A percentile compares a stretch with the other conserved stretches of the same genome.
Evolutionary conservation across 64 coral and sea anemone genomes (phyloP).

Genomic region (Pachyseris speciosa): DNA sequence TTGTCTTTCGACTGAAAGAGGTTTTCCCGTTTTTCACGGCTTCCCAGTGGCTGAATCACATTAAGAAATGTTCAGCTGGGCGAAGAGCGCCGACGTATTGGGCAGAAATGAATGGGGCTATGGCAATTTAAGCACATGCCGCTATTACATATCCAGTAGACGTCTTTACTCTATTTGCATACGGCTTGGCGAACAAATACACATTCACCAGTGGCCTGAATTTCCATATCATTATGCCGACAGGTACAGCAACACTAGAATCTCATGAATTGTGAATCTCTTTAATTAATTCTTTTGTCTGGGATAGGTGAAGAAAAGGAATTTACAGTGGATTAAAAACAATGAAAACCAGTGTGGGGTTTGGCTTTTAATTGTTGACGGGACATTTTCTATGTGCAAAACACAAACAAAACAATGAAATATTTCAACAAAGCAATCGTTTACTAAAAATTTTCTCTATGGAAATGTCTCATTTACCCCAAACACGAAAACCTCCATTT

Average conservation of each 20-base stretch:
- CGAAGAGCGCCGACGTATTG: background rate
- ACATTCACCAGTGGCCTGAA: background rate
- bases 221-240: background rate
- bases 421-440: too few relatives aligned
- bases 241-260: background rate
- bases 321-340: background rate
- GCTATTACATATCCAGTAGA: background rate
- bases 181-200: background rate
- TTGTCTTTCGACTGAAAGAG: background rate
- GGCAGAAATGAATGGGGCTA: background rate
- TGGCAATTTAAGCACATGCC: conserved; percentile 13
- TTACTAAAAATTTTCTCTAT: too few relatives aligned
- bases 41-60: background rate
- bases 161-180: conserved; percentile 16
- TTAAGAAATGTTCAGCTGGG: background rate
- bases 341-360: background rate
- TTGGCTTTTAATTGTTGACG: background rate
- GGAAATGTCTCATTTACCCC: too few relatives aligned
- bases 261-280: background rate
- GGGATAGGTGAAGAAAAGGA: background rate
- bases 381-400: too few relatives aligned
- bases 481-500: too few relatives aligned
- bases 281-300: background rate
- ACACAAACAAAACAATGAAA: too few relatives aligned
- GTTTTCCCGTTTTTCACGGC: background rate